Evolutionary conservation across 2,113 vertebrate species (phyloP).

Genomic region (Bubalus kerabau): DNA sequence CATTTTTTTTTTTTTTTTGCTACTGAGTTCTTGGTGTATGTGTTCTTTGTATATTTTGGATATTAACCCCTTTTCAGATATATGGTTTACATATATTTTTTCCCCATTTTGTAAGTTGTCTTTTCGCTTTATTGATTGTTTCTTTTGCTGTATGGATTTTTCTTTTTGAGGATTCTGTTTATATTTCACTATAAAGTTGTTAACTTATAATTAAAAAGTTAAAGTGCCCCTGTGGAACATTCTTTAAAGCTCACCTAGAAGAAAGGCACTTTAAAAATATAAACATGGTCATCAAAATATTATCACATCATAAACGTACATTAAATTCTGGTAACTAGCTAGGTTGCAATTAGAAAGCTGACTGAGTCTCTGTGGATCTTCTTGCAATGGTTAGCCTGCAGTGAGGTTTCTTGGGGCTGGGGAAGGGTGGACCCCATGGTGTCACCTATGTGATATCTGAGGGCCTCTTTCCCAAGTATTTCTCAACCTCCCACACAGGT

Average conservation of each 20-base stretch:
- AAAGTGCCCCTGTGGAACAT: not conserved
- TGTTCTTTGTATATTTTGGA: not conserved
- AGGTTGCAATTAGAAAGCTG: not conserved
- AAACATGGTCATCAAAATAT: constrained; percentile 12
- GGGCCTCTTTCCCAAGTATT: not conserved
- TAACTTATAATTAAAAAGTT: not conserved
- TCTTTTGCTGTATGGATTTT: not conserved
- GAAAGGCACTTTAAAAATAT: not conserved
- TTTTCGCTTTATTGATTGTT: not conserved
- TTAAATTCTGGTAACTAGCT: not conserved
- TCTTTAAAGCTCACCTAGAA: not conserved
- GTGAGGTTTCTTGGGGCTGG: not conserved
- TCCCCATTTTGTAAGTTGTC: not conserved
- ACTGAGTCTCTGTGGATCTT: not conserved
- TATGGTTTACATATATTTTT: not conserved
- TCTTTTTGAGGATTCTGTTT: not conserved
- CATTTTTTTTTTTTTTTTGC: not conserved
- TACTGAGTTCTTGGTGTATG: not conserved
- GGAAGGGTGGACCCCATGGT: not conserved
- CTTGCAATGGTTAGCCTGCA: not conserved
- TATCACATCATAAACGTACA: not conserved
- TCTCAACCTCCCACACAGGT: not conserved
- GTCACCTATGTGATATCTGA: not conserved
- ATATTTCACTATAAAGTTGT: constrained; percentile 11
- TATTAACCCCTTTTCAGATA: not conserved